Conservation (phyloP, 1,140 invertebrate species). For the Bombus sibiricus region DNA sequence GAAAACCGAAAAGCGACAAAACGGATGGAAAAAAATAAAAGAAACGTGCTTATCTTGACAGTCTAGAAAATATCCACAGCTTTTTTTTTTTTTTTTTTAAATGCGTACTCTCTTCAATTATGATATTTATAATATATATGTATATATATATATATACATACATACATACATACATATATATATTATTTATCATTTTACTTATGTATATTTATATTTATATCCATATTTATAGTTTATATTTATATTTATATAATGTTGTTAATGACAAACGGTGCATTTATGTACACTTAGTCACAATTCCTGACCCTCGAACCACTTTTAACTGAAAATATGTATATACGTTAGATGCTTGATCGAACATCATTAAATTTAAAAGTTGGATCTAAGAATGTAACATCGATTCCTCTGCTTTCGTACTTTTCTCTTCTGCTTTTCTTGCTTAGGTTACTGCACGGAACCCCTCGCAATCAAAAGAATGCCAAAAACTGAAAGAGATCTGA, state of each 20-base stretch:
- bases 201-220: conserved; percentile 65
- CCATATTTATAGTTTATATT: conserved; percentile 63
- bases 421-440: not conserved
- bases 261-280: conserved; percentile 80
- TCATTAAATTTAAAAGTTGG: not conserved
- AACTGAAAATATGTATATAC: conserved; percentile 21
- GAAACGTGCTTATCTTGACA: conserved; percentile 44
- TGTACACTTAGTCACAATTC: conserved; percentile 79
- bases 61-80: conserved; percentile 68
- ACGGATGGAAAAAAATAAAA: conserved; percentile 44
- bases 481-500: conserved; percentile 27
- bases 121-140: conserved; percentile 69
- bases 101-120: conserved; percentile 62
- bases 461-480: conserved; percentile 51
- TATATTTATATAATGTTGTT: conserved; percentile 77
- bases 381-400: conserved; percentile 12
- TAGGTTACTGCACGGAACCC: conserved; percentile 9
- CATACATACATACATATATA: conserved; percentile 71
- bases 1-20: conserved; percentile 61
- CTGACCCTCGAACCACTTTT: conserved; percentile 72
- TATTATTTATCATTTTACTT: conserved; percentile 64
- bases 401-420: not conserved
- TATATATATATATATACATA: conserved; percentile 70
- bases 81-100: conserved; percentile 41
- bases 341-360: conserved; percentile 14